Base-by-base conservation (phyloP, 2,797 vertebrate genomes). In the Natrix natrix region DNA sequence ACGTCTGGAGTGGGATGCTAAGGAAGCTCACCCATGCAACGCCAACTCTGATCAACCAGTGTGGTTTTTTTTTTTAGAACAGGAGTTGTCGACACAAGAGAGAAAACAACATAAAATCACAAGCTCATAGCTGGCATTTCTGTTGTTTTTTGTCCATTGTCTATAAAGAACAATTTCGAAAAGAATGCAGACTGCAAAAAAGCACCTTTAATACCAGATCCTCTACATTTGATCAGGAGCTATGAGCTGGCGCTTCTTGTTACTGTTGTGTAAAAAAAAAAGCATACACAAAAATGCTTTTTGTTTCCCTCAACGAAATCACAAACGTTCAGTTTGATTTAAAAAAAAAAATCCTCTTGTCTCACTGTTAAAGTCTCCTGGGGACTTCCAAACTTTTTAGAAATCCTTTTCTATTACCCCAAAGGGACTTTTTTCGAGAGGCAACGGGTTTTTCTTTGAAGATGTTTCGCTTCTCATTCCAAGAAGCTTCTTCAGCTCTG, bases 141-240 rank as follows among this genome's bases (percentile, higher is more conserved):
- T 87, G 26, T 22, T 55, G 3, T 48, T 52, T 13, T 13, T 60
- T 37, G 52, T 20, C 26, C 54, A 2, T 8, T 32, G 74, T 52
- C 10, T 7, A 8, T 0, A 32, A 87, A 20, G 13, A 22, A 17
- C 26, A 5, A 43, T 32, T 55, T 59, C 1, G 28, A 83, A 57
- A 59, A 7, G 17, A 26, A 78, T 24, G 55, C 63, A 26, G 8
- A 32, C 48, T 0, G 10, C 22, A n/a, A 66, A 43, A 86, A 54
- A 3, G 0, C 2, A 24, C 6, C 1, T 22, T 26, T 5, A 22
- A 22, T 28, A 54, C 4, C 4, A 37, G 17, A 5, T 4, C 24
- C 61, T 87, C 61, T 87, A 28, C 54, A 32, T 8, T 63, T 57
- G 37, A 26, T 92, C 32, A 59, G n/a, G n/a, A 17, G 55, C 55